phyloP scores from a whole-genome alignment of 2,113 vertebrate species.

The Megalops atlanticus region DNA sequence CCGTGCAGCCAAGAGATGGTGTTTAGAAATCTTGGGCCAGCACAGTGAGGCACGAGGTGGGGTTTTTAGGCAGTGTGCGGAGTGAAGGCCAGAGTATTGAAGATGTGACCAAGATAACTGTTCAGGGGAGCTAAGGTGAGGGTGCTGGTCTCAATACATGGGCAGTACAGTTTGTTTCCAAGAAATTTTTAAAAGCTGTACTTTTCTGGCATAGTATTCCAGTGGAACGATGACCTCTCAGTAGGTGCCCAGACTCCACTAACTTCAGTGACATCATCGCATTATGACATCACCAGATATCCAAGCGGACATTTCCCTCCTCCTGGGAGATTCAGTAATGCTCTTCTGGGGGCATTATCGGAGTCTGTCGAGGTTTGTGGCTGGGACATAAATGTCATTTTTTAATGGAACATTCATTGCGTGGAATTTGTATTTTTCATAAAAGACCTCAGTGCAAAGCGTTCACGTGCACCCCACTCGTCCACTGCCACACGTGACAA shows the following conservation, averaged over 20 bases:
- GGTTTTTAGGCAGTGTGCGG: background rate
- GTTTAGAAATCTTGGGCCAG: background rate
- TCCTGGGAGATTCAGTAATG: background rate
- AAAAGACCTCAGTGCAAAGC: background rate
- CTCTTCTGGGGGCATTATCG: background rate
- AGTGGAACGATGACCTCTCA: background rate
- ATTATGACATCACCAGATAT: too few relatives aligned
- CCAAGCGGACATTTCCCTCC: background rate
- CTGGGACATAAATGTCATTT: background rate
- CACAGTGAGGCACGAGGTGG: background rate
- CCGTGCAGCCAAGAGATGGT: background rate
- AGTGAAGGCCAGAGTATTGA: too few relatives aligned
- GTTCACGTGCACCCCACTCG: background rate
- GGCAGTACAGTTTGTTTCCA: too few relatives aligned
- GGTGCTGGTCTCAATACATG: too few relatives aligned
- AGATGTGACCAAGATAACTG: background rate
- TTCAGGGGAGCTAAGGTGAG: too few relatives aligned
- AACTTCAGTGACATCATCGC: slow-evolving; percentile 3
- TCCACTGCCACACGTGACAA: background rate
- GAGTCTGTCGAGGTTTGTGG: background rate
- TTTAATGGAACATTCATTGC: background rate
- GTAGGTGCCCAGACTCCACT: background rate
- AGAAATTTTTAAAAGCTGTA: too few relatives aligned
- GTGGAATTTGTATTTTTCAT: slow-evolving; percentile 21
- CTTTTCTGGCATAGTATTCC: too few relatives aligned